Percentiles rank a stretch among this genome's conserved stretches.
Conservation (phyloP, 2,113 vertebrate species). For the Accipiter virgatus region DNA sequence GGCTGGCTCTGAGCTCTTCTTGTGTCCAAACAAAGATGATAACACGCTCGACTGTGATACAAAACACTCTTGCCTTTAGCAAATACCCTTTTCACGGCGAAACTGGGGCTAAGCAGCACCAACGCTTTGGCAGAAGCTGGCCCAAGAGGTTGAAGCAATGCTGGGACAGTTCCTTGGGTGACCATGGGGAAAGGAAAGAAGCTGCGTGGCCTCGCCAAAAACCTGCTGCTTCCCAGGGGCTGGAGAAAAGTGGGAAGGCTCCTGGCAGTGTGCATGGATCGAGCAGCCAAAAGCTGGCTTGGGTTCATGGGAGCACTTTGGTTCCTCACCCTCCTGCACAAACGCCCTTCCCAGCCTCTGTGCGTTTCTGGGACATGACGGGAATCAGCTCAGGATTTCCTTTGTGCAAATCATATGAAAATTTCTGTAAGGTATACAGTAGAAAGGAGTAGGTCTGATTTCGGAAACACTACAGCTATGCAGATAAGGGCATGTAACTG, state of each 20-base stretch:
- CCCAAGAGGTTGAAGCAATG: rapidly evolving
- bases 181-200: not conserved
- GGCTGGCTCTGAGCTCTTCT: not conserved
- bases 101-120: not conserved
- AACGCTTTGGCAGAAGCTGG: not conserved
- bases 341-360: not conserved
- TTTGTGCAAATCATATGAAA: not conserved
- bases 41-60: not conserved
- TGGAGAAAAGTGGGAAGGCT: rapidly evolving
- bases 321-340: not conserved
- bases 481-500: not conserved
- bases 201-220: not conserved
- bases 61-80: not conserved
- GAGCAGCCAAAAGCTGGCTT: not conserved
- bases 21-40: not conserved
- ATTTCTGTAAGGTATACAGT: not conserved
- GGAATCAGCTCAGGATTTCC: not conserved
- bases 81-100: not conserved
- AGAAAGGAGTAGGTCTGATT: not conserved
- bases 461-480: not conserved
- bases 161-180: not conserved
- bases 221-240: not conserved
- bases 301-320: not conserved
- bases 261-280: rapidly evolving
- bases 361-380: not conserved